Base-by-base conservation (phyloP, 2,888 invertebrate genomes). In the Thereva unica region DNA sequence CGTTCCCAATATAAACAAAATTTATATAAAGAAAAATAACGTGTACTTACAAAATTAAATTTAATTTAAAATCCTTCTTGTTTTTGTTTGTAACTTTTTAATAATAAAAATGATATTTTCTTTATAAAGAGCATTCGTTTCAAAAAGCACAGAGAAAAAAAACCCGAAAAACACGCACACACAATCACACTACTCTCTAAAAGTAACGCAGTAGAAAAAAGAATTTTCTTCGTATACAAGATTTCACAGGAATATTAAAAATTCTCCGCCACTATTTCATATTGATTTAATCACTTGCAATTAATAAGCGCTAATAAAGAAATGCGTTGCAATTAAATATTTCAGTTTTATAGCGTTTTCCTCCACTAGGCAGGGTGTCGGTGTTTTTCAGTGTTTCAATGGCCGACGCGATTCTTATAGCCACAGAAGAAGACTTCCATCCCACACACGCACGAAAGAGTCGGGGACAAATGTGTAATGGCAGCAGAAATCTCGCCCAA, bases 1-100 rank as follows among this genome's bases (percentile, higher is more conserved):
- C 64, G 59, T 54, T 53, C 64, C 59, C 40, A 42, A 61, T 52
- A 67, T 67, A 69, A 64, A 69, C 69, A 69, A 67, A 55, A 42
- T 47, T 10, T 12, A 35, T 49, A 41, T 44, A 44, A 44, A 44
- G n/a, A 44, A 44, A 23, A 23, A 23, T 23, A 23, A 23, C 23
- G 23, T 2, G 23, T 23, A 23, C 23, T 23, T 23, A 23, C 23
- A 23, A 23, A 23, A 23, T 23, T 23, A n/a, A n/a, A 2, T 23
- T 23, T 23, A 23, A 23, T 23, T 23, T 2, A 23, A 23, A 23
- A 23, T 23, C 23, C 23, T 23, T 23, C 23, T 23, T 23, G 23
- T 23, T 23, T 23, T 23, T 23, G 23, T 23, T 23, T 23, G 23
- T 23, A 23, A 23, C 23, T 23, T 23, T 23, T 23, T 23, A 23